Base-by-base conservation (phyloP, 2,888 invertebrate genomes). In the Calameuta idolon region DNA sequence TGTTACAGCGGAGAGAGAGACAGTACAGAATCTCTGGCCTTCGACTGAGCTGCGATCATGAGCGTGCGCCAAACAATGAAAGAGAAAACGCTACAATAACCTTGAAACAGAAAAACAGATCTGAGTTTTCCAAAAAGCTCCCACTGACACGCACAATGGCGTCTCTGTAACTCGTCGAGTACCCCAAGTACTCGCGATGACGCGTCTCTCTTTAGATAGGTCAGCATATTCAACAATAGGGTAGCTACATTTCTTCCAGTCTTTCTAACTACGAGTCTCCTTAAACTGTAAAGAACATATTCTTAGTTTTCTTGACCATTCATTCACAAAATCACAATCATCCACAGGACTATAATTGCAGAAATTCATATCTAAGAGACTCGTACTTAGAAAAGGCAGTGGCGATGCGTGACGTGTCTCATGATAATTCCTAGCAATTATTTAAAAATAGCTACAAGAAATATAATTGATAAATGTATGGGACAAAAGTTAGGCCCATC, bases 1-100 rank as follows among this genome's bases (percentile, higher is more conserved):
- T 92, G 92, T 92, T 92, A 92, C 92, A 92, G 92, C 89, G 88
- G 90, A 89, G 89, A 88, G 90, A 89, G 89, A 90, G 91, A 91
- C 90, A 90, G 90, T 91, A 91, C 91, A 91, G 90, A 91, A 90
- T 90, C 91, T 90, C 90, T 91, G 91, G 91, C 90, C 91, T 91
- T 89, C 91, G 89, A 90, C 91, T 91, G 90, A 91, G 89, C 91
- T 90, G 91, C 89, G 91, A 91, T 90, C 91, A 90, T 91, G 91
- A 90, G 89, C 87, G 89, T 90, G 89, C 88, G 88, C 91, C 91
- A 91, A 91, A 89, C 89, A 91, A 91, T 89, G 90, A 91, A 90
- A 90, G 90, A 90, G 91, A 90, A 55, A 55, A 89, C 85, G 88
- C 89, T 89, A 89, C 90, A 90, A 87, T 89, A 55, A 55, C 89